Evolutionary conservation across 2,113 vertebrate genomes (phyloP), one percentile per base, ranked within the genome.

Genomic region (Lepisosteus osseus): DNA sequence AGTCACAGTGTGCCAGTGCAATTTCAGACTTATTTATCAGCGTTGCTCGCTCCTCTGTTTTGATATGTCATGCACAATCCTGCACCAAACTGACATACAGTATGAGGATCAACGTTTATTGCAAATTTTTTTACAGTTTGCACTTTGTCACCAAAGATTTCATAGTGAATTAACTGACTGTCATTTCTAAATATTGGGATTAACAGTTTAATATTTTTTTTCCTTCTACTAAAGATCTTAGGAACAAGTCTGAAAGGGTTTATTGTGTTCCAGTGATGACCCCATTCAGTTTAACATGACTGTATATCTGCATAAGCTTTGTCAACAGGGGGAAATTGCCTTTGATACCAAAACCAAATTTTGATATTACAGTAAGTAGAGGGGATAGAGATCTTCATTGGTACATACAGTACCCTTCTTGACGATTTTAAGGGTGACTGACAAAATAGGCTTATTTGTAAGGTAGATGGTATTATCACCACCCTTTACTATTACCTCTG

Each of bases 21-120:
- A 59, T 59, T 59, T 59, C 56, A 59, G 56, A 59, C 56, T 59
- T 59, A 59, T 59, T 59, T 59, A 59, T 59, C 56, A 59, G 56
- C 56, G 13, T 59, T 59, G 56, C 56, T n/a, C 1, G 56, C 56
- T 14, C 7, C 13, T 59, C 56, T 59, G 12, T 59, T 12, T 59
- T 59, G 56, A 59, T 59, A 59, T 59, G 11, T 59, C 56, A 59
- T 6, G 56, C 56, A 59, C 56, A 59, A n/a, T n/a, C 56, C 56
- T 14, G 56, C 56, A 59, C 13, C 7, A n/a, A 59, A 59, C 7
- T 59, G 56, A 51, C 9, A 29, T 29, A 29, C 29, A 29, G 47
- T 9, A 6, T 51, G 47, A 5, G 9, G 56, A 59, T 59, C 56
- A 59, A 59, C n/a, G 56, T 12, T 59, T 13, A 59, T 59, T 59